A percentile compares a stretch with the other conserved stretches of the same genome.
Conservation (phyloP, 2,113 vertebrate genomes). For the Sphaerodactylus townsendi region DNA sequence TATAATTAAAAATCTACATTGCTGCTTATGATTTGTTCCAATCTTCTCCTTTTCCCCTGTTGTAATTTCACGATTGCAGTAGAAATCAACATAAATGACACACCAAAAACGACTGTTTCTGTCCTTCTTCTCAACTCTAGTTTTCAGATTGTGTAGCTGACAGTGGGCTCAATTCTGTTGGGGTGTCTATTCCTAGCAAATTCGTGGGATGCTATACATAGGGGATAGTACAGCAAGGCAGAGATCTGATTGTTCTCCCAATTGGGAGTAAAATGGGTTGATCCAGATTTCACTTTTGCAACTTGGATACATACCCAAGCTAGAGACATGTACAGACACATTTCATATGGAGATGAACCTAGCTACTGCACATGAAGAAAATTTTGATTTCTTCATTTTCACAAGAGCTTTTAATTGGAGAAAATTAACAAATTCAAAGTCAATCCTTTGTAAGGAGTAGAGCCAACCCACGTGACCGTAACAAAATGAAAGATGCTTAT, state of each 20-base stretch:
- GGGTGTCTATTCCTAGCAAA: not conserved
- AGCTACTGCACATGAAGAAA: not conserved
- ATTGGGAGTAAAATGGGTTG: not conserved
- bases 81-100: not conserved
- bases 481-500: not conserved
- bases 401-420: not conserved
- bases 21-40: not conserved
- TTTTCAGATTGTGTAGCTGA: not conserved
- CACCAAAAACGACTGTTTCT: not conserved
- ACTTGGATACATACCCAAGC: not conserved
- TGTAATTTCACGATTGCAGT: not conserved
- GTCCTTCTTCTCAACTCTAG: not conserved
- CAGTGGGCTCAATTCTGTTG: not conserved
- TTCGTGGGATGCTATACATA: not conserved
- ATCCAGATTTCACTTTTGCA: not conserved
- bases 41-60: not conserved
- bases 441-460: too few relatives aligned
- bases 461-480: not conserved
- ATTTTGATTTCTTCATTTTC: not conserved
- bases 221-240: not conserved
- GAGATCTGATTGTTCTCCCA: not conserved
- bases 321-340: not conserved
- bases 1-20: not conserved
- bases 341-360: not conserved
- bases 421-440: not conserved